These are phyloP conservation scores for Pristionchus japonicus DNA, from an alignment of 2,888 invertebrate genomes.

Conservation along the genomic window DNA sequence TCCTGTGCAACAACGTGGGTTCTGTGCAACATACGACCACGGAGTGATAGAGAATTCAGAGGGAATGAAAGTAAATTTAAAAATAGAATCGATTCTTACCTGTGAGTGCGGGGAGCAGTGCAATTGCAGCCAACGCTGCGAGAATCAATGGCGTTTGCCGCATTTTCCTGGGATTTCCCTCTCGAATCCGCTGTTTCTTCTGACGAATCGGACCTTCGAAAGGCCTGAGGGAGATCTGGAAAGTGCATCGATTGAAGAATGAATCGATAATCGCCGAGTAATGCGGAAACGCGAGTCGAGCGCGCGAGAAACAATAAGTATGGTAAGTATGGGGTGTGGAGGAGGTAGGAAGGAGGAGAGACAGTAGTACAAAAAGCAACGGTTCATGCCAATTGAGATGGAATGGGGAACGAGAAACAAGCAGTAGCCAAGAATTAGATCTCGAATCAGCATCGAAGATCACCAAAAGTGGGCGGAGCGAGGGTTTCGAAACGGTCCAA, in stretches of 20 bases:
- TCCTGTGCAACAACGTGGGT: too few relatives aligned
- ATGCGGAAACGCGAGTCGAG: neutral
- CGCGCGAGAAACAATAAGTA: conserved; percentile 15
- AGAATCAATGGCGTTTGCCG: conserved; percentile 13
- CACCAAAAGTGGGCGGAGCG: neutral
- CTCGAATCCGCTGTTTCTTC: neutral
- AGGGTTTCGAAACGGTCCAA: neutral
- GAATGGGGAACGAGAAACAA: neutral
- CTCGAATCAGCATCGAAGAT: too few relatives aligned
- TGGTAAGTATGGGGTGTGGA: conserved; percentile 26
- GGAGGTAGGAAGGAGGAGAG: conserved; percentile 26
- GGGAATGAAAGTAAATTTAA: neutral
- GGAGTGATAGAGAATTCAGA: neutral
- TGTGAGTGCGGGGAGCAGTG: neutral
- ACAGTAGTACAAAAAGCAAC: neutral
- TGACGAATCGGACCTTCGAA: conserved; percentile 30
- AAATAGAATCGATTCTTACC: neutral
- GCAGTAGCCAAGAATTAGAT: too few relatives aligned
- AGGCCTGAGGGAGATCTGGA: neutral
- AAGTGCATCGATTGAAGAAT: neutral
- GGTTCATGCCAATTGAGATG: conserved; percentile 26
- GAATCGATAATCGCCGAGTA: neutral
- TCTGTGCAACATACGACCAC: too few relatives aligned
- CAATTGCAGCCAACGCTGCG: neutral
- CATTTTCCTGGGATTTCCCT: neutral